Base-by-base conservation (phyloP, 37 sponge, comb jelly and placozoan genomes). In the Amphimedon queenslandica region DNA sequence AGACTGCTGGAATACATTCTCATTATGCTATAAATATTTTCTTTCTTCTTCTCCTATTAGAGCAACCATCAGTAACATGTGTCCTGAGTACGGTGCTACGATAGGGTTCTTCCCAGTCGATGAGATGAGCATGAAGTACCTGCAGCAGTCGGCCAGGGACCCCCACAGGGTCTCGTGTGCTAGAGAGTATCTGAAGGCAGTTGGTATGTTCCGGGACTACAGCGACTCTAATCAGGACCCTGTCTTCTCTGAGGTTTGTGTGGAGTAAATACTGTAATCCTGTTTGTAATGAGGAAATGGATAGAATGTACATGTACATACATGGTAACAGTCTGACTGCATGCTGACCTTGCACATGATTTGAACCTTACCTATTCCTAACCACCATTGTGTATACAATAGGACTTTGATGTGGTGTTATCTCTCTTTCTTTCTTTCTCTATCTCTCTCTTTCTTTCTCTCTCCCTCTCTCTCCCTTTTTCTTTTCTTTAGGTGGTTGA, bases 61-160 rank as follows among this genome's bases (percentile, higher is more conserved):
- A 39, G 90, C 93, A 41, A 92, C 96, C 56, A 95, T 95, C 41
- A 58, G 86, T 24, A 95, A 95, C 78, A 95, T 92, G 93, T 95
- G 90, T 73, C 93, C 96, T 3, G 96, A 95, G 73, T 95, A 95
- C 55, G 93, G 92, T 11, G 96, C 96, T 35, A 88, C 90, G 11
- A 77, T 88, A 24, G 93, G 87, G 35, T 95, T 67, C 86, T 95
- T 95, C 69, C 87, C 96, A 61, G 90, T 92, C 35, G 96, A 95
- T 40, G 76, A 76, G 23, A 87, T 79, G 79, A 95, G 86, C 42
- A 40, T 95, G 56, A 73, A 79, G 35, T 95, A 95, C 69, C 77
- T 95, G 21, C 31, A 66, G 29, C 92, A 92, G 63, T 92, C 96
- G 27, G 89, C 87, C 70, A 76, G 35, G 67, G 13, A 37, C 23